Percentiles rank a stretch among this genome's conserved stretches.
These are phyloP conservation scores for Muscina levida DNA, from an alignment of 2,888 invertebrate species.

Conservation along the genomic window DNA sequence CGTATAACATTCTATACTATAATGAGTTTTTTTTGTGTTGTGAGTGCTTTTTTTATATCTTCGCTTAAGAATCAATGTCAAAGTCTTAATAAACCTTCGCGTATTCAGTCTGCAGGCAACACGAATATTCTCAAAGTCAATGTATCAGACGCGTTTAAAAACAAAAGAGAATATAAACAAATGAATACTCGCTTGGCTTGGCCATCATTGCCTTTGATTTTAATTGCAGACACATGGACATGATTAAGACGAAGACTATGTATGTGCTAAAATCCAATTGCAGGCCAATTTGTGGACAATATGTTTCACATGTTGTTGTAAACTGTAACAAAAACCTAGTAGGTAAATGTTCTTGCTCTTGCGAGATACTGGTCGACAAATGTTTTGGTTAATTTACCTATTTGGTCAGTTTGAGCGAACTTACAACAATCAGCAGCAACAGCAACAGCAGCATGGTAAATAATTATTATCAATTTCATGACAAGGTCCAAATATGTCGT, in stretches of 20 bases:
- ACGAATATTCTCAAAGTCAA: constrained; percentile 57
- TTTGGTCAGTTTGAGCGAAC: neutral
- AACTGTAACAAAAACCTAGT: neutral
- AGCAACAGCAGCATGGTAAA: no score
- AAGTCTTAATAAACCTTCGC: constrained; percentile 62
- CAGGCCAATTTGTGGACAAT: constrained; percentile 43
- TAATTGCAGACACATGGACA: constrained; percentile 28
- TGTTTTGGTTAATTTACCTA: constrained; percentile 26
- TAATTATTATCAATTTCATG: constrained; percentile 34
- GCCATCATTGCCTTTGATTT: constrained; percentile 44
- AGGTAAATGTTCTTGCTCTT: constrained; percentile 42
- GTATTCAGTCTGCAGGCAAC: constrained; percentile 53
- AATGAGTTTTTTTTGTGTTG: neutral
- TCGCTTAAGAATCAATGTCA: constrained; percentile 62
- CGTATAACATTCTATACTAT: constrained; percentile 22
- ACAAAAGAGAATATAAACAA: constrained; percentile 49
- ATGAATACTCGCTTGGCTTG: constrained; percentile 47
- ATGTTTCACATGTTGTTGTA: constrained; percentile 39
- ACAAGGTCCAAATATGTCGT: constrained; percentile 45
- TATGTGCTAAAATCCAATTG: constrained; percentile 20
- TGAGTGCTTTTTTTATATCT: constrained; percentile 16
- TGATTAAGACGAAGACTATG: neutral
- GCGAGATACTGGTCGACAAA: no score
- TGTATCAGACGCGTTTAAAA: no score
- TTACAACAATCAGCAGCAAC: neutral